Evolutionary conservation across 2,797 vertebrate genomes (phyloP), one percentile per base, ranked within the genome.

Genomic region (Huso huso): DNA sequence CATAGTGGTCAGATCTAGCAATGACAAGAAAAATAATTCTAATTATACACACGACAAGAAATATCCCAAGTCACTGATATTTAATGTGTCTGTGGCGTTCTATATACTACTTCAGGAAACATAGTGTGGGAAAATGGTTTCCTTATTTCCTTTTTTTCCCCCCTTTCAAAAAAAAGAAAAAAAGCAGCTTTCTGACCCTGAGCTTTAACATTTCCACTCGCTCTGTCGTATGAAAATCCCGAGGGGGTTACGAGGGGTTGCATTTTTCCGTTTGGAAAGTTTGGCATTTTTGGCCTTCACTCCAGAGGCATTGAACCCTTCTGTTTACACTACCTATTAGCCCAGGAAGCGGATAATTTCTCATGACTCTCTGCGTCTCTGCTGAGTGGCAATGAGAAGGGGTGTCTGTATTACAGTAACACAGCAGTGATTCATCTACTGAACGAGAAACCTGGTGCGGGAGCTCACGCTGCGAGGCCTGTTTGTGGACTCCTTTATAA

Each of bases 91-190:
- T 37, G 23, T 4, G 23, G 23, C 4, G 2, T 4, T 37, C 23
- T 37, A 37, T 37, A 37, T 2, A 37, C 23, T 37, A 37, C 23
- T 37, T 37, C 23, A 37, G 23, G 23, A 37, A 37, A 37, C 4
- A 65, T 62, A 84, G 84, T 89, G 87, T 89, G 90, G 90, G 90
- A 91, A 91, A 90, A 80, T 84, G 78, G 77, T 73, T 85, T 79
- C 84, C 79, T 63, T 13, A 74, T 75, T 81, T 86, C 79, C 81
- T 80, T 71, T 80, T 86, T 77, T 87, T 87, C 84, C 72, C 75
- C 86, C 82, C 83, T 79, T 77, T 82, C 75, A 37, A 37, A 37
- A 37, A 37, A 37, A 37, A 37, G 2, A 37, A 37, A 6, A 72
- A 83, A 82, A 81, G 81, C 78, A 81, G 79, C 60, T 69, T 58